Conservation (phyloP, 2,113 vertebrate genomes). For the Atherinomorus stipes region DNA sequence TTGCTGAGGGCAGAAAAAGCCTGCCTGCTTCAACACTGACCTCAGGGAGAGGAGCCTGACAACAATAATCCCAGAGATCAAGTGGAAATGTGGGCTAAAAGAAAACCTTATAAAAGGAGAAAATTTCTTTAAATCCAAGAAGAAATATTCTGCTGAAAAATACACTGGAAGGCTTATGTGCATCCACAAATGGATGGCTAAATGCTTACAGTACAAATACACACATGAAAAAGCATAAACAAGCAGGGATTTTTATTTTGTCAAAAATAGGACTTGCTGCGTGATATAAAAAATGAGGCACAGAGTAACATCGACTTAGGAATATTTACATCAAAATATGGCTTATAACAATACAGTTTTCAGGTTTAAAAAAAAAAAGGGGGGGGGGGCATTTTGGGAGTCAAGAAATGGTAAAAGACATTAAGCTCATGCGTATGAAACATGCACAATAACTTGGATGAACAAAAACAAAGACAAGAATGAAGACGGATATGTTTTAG, state of each 20-base stretch:
- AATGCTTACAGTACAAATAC: not conserved
- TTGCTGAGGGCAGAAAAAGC: slow-evolving; percentile 65
- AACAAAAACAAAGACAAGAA: slow-evolving; percentile 60
- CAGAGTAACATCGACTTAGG: slow-evolving; percentile 46
- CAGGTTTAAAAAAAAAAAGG: slow-evolving; percentile 21
- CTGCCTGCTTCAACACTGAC: slow-evolving; percentile 63
- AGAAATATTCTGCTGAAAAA: not conserved
- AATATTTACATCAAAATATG: slow-evolving; percentile 65
- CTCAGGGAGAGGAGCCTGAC: slow-evolving; percentile 58
- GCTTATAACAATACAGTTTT: slow-evolving; percentile 50
- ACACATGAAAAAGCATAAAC: slow-evolving; percentile 22
- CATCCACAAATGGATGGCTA: not conserved
- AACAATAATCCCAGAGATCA: slow-evolving; percentile 54
- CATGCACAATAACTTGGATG: slow-evolving; percentile 43
- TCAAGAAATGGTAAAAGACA: slow-evolving; percentile 37
- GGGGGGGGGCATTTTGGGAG: slow-evolving; percentile 14
- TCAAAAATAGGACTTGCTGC: slow-evolving; percentile 63
- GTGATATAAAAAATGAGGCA: slow-evolving; percentile 40
- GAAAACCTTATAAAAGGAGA: not conserved
- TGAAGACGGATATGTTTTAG: slow-evolving; percentile 50
- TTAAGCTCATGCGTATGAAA: slow-evolving; percentile 32
- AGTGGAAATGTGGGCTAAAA: slow-evolving; percentile 33
- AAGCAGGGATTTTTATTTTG: slow-evolving; percentile 62
- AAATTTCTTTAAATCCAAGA: slow-evolving; percentile 5
- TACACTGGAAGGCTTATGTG: not conserved